phyloP scores from a whole-genome alignment of 53 echinoderm and acorn worm species.

The Zoroaster sp. region DNA sequence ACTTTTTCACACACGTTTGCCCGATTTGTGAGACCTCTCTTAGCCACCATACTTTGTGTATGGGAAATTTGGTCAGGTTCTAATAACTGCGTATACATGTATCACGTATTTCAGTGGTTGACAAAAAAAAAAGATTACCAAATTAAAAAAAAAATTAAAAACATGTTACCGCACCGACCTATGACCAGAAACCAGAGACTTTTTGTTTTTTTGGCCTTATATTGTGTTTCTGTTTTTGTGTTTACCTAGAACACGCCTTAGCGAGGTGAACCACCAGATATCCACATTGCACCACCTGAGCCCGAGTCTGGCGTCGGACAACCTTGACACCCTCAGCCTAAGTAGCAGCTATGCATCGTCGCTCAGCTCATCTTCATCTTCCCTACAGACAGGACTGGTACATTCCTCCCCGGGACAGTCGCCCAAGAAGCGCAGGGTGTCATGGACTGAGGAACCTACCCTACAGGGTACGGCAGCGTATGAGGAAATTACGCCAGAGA shows the following conservation, averaged over 20 bases:
- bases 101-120: too few relatives aligned
- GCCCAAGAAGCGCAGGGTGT: conserved; percentile 25
- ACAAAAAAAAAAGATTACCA: too few relatives aligned
- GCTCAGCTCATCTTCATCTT: conserved; percentile 72
- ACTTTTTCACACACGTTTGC: too few relatives aligned
- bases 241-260: conserved; percentile 62
- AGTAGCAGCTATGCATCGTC: conserved; percentile 81
- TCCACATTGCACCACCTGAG: conserved; percentile 47
- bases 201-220: too few relatives aligned
- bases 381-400: conserved; percentile 47
- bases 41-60: too few relatives aligned
- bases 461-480: not conserved
- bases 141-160: too few relatives aligned
- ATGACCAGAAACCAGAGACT: too few relatives aligned
- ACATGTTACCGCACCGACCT: too few relatives aligned
- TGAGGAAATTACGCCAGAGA: not conserved
- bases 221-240: not conserved
- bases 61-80: too few relatives aligned
- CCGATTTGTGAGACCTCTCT: too few relatives aligned
- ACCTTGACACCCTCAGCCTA: conserved; percentile 66
- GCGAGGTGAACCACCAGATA: conserved; percentile 65
- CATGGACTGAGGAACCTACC: conserved; percentile 60
- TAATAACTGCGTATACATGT: too few relatives aligned
- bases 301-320: conserved; percentile 55
- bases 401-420: not conserved